Evolutionary conservation across 2,888 invertebrate species (phyloP).

Genomic region (Rhodophaea formosa): DNA sequence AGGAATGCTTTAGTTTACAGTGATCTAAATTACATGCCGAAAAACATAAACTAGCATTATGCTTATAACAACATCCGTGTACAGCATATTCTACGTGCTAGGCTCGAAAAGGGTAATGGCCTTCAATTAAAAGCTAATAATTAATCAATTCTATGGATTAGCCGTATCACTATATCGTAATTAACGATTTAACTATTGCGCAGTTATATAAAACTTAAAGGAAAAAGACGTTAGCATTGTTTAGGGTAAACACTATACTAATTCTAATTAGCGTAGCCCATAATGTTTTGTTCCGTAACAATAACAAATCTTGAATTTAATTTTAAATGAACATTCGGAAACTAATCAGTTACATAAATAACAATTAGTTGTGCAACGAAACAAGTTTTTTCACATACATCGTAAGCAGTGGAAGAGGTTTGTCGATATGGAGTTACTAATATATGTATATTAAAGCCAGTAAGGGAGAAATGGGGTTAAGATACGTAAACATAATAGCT

Average conservation of each 20-base stretch:
- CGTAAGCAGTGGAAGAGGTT: too few relatives aligned
- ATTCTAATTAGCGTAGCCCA: slow-evolving; percentile 12
- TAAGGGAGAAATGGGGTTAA: too few relatives aligned
- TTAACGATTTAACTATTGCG: slow-evolving; percentile 12
- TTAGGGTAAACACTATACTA: slow-evolving; percentile 1
- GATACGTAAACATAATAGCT: too few relatives aligned
- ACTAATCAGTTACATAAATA: neutral
- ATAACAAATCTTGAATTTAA: slow-evolving; percentile 4
- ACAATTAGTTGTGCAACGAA: neutral
- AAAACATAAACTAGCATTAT: too few relatives aligned
- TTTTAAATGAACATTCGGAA: neutral
- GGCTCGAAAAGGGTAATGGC: neutral
- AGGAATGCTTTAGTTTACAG: too few relatives aligned
- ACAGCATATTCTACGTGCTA: neutral
- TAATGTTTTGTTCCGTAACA: slow-evolving; percentile 1
- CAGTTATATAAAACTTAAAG: neutral
- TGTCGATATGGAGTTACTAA: too few relatives aligned
- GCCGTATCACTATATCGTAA: slow-evolving; percentile 10
- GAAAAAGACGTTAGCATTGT: slow-evolving; percentile 7
- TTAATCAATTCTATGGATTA: slow-evolving; percentile 8
- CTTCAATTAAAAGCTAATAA: slow-evolving; percentile 9
- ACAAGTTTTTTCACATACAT: too few relatives aligned
- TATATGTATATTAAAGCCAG: too few relatives aligned
- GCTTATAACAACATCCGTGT: too few relatives aligned
- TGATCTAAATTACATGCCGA: too few relatives aligned